These are phyloP conservation scores for Alosa sapidissima DNA, from an alignment of 2,797 vertebrate genomes.

Conservation along the genomic window DNA sequence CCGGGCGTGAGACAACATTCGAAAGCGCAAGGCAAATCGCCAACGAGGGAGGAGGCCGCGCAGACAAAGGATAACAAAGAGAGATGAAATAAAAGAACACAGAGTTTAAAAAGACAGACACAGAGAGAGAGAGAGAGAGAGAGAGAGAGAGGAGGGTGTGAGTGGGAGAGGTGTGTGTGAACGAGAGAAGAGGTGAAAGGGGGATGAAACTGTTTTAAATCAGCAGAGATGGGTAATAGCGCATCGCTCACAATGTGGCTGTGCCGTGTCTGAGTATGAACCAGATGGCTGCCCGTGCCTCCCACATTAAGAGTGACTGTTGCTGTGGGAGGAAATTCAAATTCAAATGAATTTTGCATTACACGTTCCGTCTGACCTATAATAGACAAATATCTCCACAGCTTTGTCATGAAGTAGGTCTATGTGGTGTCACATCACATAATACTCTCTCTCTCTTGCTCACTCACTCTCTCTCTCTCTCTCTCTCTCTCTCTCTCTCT, in stretches of 20 bases:
- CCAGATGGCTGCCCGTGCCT: neutral
- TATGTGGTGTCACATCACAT: conserved; percentile 11
- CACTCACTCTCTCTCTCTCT: neutral
- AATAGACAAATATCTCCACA: conserved; percentile 10
- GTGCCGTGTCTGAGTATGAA: conserved; percentile 9
- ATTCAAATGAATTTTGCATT: conserved; percentile 21
- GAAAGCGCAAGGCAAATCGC: neutral
- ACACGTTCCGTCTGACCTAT: conserved; percentile 4
- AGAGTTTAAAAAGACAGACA: neutral
- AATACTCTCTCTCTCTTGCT: neutral
- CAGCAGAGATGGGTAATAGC: neutral
- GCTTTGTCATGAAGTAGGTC: conserved; percentile 4
- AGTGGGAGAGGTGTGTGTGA: neutral
- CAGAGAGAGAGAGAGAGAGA: neutral
- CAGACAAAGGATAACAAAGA: neutral
- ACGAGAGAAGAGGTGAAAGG: neutral
- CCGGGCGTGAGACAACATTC: neutral
- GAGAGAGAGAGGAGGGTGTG: neutral
- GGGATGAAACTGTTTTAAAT: neutral
- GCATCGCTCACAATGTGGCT: no score
- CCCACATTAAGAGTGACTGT: neutral
- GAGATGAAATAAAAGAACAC: neutral
- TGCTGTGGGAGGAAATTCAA: neutral
- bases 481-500: neutral
- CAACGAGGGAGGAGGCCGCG: neutral